These are phyloP conservation scores for Gambusia affinis DNA, from an alignment of 2,113 vertebrate genomes.

Conservation along the genomic window DNA sequence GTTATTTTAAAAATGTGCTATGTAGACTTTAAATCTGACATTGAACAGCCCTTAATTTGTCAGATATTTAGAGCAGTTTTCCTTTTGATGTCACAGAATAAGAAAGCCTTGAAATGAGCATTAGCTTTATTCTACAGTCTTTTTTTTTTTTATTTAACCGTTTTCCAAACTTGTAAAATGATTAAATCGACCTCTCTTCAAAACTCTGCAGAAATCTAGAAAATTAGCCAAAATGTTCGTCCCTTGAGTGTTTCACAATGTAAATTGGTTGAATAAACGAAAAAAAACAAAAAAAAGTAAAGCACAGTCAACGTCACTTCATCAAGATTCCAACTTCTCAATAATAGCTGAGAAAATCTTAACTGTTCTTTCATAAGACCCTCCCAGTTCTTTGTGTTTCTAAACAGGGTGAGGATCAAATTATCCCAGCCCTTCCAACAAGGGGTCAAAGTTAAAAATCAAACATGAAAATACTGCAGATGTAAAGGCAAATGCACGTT, in stretches of 20 bases:
- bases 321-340: background rate
- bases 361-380: background rate
- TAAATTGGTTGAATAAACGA: background rate
- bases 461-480: conserved; percentile 48
- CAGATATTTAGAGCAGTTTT: conserved; percentile 13
- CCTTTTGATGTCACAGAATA: background rate
- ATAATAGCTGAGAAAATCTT: no score
- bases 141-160: background rate
- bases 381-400: background rate
- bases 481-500: conserved; percentile 35
- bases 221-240: background rate
- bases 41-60: conserved; percentile 11
- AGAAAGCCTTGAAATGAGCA: background rate
- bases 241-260: background rate
- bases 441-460: conserved; percentile 7
- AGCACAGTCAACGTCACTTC: background rate
- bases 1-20: background rate
- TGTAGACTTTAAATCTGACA: background rate
- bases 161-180: background rate
- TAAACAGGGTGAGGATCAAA: background rate
- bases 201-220: background rate
- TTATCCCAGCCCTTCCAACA: background rate
- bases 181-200: background rate
- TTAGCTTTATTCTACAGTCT: background rate
- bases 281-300: background rate